Evolutionary conservation across 2,888 invertebrate genomes (phyloP), one percentile per base, ranked within the genome.

Genomic region (Lithosia quadra): DNA sequence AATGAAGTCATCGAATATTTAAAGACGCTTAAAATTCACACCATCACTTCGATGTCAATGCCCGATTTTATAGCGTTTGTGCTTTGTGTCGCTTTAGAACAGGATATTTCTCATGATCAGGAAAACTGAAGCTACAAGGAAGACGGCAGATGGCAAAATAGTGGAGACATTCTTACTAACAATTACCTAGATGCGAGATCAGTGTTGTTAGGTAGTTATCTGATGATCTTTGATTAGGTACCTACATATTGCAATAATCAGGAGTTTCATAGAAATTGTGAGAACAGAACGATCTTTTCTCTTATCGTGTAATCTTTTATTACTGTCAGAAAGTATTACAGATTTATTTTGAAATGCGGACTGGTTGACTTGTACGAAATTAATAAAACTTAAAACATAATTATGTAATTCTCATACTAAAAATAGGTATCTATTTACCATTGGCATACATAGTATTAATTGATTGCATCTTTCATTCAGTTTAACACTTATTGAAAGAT

Each of bases 61-160:
- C 24, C 21, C 43, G 43, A 21, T 49, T 33, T 65, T 65, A 57
- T 69, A 65, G 53, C 74, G 79, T 77, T 71, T 58, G 66, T 66
- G 60, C 60, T 58, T 56, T 73, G 70, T 71, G 73, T 43, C 43
- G 18, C 43, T 43, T 43, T 43, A 18, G 43, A 43, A 43, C 43
- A 43, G 43, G 43, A 43, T 18, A 43, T 18, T 43, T 43, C n/a
- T n/a, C n/a, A n/a, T 43, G 43, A 43, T 18, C 43, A 18, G 18
- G 43, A 43, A 18, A 43, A 43, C 18, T 18, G 43, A 43, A 18
- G 49, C 18, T 49, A n/a, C 49, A 49, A 49, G 1, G 9, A 49
- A 18, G 9, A 49, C 49, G 28, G 5, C 28, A 2, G 5, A 28
- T 28, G 5, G 28, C 28, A 5, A 0, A 49, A 49, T n/a, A 49